These are phyloP conservation scores for Nymphalis c-album DNA, from an alignment of 2,888 invertebrate genomes.

Conservation along the genomic window DNA sequence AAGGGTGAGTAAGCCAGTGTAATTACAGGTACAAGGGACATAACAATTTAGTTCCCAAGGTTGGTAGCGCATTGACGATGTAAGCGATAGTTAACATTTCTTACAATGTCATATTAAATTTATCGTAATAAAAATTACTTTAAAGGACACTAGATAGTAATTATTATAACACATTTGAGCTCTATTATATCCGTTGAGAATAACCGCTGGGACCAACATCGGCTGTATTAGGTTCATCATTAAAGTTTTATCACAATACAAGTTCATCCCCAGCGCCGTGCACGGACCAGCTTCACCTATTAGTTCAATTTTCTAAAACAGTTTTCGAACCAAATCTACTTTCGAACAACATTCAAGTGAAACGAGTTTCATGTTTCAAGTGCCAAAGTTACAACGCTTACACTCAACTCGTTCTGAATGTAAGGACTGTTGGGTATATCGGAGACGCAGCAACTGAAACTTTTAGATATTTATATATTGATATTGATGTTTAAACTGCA, in stretches of 20 bases:
- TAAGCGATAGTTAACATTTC: too few species aligned
- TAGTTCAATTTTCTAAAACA: constrained; percentile 29
- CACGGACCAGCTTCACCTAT: constrained; percentile 10
- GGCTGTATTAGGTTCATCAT: too few species aligned
- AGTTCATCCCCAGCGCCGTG: not conserved
- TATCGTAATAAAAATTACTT: too few species aligned
- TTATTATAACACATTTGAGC: too few species aligned
- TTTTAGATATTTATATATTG: not conserved
- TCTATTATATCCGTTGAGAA: too few species aligned
- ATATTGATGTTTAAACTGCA: not conserved
- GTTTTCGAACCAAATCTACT: constrained; percentile 32
- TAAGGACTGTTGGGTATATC: constrained; percentile 28
- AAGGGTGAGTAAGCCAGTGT: too few species aligned
- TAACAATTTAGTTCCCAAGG: too few species aligned
- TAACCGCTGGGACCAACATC: too few species aligned
- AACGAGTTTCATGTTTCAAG: constrained; percentile 38
- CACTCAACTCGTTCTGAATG: constrained; percentile 37
- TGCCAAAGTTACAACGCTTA: constrained; percentile 38
- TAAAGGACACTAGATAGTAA: too few species aligned
- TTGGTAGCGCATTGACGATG: too few species aligned
- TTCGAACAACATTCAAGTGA: constrained; percentile 38
- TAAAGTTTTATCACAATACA: not conserved
- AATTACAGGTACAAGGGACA: too few species aligned
- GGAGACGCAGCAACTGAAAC: not conserved
- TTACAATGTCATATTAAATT: too few species aligned